A percentile compares a stretch with the other conserved stretches of the same genome.
These are phyloP conservation scores for Antheraea yamamai DNA, from an alignment of 2,888 invertebrate species.

Conservation along the genomic window DNA sequence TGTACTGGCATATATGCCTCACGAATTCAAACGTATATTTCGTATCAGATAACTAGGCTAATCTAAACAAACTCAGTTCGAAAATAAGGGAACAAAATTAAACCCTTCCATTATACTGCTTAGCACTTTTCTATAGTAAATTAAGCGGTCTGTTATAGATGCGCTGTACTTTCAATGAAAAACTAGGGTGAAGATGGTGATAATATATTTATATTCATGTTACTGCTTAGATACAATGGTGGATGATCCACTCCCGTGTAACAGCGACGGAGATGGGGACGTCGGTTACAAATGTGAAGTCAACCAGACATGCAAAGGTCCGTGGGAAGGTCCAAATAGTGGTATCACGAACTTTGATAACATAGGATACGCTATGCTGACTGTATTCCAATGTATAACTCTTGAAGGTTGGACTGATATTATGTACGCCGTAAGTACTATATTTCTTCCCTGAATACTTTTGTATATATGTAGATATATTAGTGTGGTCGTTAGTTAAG, in stretches of 20 bases:
- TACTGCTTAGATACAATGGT: constrained; percentile 24
- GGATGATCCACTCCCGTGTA: constrained; percentile 74
- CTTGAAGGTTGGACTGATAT: constrained; percentile 99
- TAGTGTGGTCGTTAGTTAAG: no score
- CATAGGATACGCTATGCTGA: constrained; percentile 99
- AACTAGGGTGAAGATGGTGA: neutral
- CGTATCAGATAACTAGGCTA: no score
- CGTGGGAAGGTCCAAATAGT: constrained; percentile 90
- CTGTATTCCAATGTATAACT: constrained; percentile 99
- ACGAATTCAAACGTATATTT: no score
- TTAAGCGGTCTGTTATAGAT: neutral
- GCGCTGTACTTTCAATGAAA: neutral
- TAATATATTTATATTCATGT: neutral
- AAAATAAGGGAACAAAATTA: no score
- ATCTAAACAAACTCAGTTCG: no score
- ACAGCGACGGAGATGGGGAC: constrained; percentile 79
- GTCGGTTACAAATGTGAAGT: constrained; percentile 85
- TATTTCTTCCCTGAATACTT: neutral
- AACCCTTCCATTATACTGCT: no score
- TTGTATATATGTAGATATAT: neutral
- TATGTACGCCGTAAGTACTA: constrained; percentile 91
- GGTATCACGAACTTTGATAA: constrained; percentile 99
- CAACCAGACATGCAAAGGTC: constrained; percentile 79
- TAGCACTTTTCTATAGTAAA: no score
- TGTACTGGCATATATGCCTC: no score